phyloP scores from a whole-genome alignment of 2,113 vertebrate genomes.

The Eurystomus gularis region DNA sequence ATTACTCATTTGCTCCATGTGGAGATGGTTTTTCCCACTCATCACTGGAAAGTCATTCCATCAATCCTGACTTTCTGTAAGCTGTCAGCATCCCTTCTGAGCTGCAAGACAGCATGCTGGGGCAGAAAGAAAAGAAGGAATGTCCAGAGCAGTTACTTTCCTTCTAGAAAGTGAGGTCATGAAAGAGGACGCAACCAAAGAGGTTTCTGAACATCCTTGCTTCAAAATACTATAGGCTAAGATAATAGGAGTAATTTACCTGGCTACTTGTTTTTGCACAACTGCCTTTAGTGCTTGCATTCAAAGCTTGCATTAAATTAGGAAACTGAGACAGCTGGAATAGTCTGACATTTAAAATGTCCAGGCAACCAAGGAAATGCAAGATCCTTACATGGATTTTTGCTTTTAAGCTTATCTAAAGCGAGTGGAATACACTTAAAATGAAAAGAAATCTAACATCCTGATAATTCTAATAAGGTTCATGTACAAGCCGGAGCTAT shows the following conservation, averaged over 20 bases:
- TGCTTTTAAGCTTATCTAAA: not conserved
- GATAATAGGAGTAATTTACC: not conserved
- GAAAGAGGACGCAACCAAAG: not conserved
- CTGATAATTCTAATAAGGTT: not conserved
- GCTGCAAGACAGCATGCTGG: not conserved
- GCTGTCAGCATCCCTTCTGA: not conserved
- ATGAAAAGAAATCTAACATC: not conserved
- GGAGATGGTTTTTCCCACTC: not conserved
- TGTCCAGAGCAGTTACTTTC: not conserved
- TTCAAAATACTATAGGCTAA: not conserved
- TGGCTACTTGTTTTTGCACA: not conserved
- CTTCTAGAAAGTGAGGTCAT: not conserved
- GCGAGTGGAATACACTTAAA: not conserved
- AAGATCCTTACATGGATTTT: not conserved
- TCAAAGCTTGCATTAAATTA: not conserved
- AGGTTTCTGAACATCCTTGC: not conserved
- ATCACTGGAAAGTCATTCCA: not conserved
- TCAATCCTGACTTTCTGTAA: not conserved
- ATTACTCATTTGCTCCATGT: not conserved
- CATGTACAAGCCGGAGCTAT: not conserved
- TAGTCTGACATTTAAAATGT: not conserved
- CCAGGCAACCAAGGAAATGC: not conserved
- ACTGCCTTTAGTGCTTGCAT: not conserved
- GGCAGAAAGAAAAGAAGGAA: not conserved
- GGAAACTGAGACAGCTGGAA: not conserved